Evolutionary conservation across 1,140 invertebrate species (phyloP).

Genomic region (Monomorium pharaonis): DNA sequence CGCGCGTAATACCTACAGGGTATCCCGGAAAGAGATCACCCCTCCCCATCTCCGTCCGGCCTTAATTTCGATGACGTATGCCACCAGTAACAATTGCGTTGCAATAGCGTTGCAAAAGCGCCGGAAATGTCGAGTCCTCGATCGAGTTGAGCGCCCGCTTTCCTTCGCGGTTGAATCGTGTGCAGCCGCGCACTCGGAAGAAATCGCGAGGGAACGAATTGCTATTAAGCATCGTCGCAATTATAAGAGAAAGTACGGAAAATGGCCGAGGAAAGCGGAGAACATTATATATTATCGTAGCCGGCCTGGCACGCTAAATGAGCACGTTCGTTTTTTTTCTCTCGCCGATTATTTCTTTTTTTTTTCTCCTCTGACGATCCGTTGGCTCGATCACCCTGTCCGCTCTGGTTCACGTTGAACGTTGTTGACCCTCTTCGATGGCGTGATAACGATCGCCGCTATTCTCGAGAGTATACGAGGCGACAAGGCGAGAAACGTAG

Average conservation of each 20-base stretch:
- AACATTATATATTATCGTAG: neutral
- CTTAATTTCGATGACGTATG: constrained; percentile 17
- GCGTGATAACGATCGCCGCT: neutral
- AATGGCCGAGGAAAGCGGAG: constrained; percentile 10
- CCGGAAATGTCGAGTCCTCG: neutral
- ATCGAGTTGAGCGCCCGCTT: neutral
- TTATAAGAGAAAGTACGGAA: constrained; percentile 44
- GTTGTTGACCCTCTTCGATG: neutral
- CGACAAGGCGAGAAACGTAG: neutral
- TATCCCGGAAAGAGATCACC: neutral
- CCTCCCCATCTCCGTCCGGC: no score
- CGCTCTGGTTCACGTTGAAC: no score
- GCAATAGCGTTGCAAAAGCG: neutral
- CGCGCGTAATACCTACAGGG: neutral
- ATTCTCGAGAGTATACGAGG: no score
- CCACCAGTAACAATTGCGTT: neutral
- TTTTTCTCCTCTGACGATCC: neutral
- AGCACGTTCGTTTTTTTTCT: neutral
- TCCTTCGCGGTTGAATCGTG: neutral
- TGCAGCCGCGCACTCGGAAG: neutral
- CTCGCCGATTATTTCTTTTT: neutral
- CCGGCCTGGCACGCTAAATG: neutral
- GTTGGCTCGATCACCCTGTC: neutral
- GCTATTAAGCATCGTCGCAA: neutral
- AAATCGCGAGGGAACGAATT: neutral